phyloP scores from a whole-genome alignment of 2,113 vertebrate genomes.

The Alaudala cheleensis region DNA sequence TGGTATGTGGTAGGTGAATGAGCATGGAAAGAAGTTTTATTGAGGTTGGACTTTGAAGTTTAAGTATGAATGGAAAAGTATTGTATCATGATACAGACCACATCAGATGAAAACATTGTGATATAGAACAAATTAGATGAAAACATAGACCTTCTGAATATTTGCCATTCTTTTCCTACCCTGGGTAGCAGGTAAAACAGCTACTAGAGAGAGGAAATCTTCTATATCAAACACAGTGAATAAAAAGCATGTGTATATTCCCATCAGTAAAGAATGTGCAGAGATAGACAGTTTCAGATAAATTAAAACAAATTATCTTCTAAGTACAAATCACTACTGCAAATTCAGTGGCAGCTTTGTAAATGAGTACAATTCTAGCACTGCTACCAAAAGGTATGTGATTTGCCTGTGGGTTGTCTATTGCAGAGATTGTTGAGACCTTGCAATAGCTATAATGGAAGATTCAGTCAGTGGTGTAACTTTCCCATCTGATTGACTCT shows the following conservation, averaged over 20 bases:
- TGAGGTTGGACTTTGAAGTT: background rate
- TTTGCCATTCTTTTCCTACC: constrained; percentile 16
- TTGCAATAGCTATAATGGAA: background rate
- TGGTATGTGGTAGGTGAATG: background rate
- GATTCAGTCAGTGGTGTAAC: background rate
- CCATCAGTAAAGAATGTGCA: background rate
- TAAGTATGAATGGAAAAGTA: background rate
- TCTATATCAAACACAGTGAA: background rate
- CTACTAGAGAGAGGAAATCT: background rate
- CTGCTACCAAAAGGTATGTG: background rate
- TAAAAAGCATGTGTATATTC: background rate
- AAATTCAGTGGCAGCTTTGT: background rate
- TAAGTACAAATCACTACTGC: background rate
- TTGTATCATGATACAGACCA: background rate
- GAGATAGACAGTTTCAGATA: background rate
- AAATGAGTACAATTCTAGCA: background rate
- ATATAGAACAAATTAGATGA: background rate
- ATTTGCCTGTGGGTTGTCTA: background rate
- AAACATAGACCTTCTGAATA: background rate
- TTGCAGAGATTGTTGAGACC: background rate
- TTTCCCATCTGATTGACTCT: background rate
- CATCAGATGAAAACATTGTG: background rate
- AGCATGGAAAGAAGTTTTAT: background rate
- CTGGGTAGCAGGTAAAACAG: background rate
- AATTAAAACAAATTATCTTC: background rate